A percentile compares a stretch with the other conserved stretches of the same genome.
Evolutionary conservation across 2,888 invertebrate species (phyloP).

Genomic region (Diogma glabrata): DNA sequence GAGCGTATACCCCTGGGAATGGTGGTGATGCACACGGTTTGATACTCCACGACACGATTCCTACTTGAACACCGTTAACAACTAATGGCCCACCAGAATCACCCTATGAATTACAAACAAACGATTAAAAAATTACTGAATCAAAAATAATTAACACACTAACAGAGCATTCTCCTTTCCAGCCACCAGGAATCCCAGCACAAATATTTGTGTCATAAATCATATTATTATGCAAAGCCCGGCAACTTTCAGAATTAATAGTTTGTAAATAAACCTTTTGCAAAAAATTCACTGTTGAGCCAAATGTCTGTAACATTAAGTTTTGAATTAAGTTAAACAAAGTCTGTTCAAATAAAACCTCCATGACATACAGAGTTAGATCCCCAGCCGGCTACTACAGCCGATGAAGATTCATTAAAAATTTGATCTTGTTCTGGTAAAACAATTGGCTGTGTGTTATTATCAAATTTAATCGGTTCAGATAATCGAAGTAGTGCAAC

Average conservation of each 20-base stretch:
- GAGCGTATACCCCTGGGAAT: conserved; percentile 25
- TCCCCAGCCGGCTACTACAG: conserved; percentile 20
- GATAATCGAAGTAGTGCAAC: conserved; percentile 1
- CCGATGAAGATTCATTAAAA: background rate
- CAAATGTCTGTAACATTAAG: conserved; percentile 18
- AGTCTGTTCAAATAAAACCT: too few species aligned
- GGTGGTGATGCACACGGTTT: conserved; percentile 24
- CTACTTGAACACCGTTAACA: conserved; percentile 19
- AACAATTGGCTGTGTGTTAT: background rate
- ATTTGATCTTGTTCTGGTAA: background rate
- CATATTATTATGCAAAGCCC: conserved; percentile 17
- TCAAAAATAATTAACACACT: too few species aligned
- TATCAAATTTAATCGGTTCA: background rate
- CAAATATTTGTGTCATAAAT: conserved; percentile 23
- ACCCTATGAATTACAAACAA: too few species aligned
- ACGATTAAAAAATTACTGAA: too few species aligned
- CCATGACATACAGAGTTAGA: too few species aligned
- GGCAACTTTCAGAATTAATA: conserved; percentile 20
- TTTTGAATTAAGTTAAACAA: background rate
- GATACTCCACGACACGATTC: conserved; percentile 25
- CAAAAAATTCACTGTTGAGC: too few species aligned
- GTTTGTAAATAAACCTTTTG: conserved; percentile 23
- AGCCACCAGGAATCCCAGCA: conserved; percentile 24
- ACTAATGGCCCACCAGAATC: conserved; percentile 22
- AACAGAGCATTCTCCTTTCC: conserved; percentile 27